Conservation (phyloP, 2,113 vertebrate genomes). For the Ariopsis seemanni region DNA sequence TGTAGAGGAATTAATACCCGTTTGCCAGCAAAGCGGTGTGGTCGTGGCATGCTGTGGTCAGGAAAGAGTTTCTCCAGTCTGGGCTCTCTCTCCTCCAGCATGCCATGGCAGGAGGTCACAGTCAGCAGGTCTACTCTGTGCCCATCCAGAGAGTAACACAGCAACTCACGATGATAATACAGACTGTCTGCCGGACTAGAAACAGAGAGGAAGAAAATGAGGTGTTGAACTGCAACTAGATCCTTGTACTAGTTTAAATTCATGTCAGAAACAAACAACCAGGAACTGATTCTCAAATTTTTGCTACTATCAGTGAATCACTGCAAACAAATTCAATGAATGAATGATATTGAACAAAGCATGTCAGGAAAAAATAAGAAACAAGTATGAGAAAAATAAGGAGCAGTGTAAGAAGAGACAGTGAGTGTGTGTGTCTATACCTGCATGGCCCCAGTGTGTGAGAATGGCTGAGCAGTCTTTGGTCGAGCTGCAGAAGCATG, state of each 20-base stretch:
- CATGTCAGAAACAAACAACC: background rate
- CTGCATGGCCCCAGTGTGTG: constrained; percentile 78
- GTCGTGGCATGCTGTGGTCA: constrained; percentile 79
- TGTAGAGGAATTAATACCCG: constrained; percentile 68
- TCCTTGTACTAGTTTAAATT: background rate
- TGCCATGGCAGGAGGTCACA: constrained; percentile 87
- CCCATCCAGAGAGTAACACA: constrained; percentile 90
- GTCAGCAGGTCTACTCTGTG: constrained; percentile 93
- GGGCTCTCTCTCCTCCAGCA: constrained; percentile 86
- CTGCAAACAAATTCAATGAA: background rate
- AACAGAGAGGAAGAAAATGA: background rate
- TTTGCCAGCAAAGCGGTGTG: constrained; percentile 83
- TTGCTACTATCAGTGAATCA: background rate
- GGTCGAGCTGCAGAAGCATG: constrained; percentile 84
- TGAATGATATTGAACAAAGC: background rate
- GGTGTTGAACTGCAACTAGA: background rate
- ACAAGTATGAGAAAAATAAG: background rate
- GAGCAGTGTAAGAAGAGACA: background rate
- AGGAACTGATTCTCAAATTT: background rate
- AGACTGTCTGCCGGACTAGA: constrained; percentile 77
- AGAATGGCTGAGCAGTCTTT: constrained; percentile 75
- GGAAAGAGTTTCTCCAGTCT: constrained; percentile 92
- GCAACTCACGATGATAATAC: constrained; percentile 92
- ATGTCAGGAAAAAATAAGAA: background rate
- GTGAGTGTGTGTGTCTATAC: constrained; percentile 61